Base-by-base conservation (phyloP, 2,113 vertebrate species). In the Callopanchax toddi region DNA sequence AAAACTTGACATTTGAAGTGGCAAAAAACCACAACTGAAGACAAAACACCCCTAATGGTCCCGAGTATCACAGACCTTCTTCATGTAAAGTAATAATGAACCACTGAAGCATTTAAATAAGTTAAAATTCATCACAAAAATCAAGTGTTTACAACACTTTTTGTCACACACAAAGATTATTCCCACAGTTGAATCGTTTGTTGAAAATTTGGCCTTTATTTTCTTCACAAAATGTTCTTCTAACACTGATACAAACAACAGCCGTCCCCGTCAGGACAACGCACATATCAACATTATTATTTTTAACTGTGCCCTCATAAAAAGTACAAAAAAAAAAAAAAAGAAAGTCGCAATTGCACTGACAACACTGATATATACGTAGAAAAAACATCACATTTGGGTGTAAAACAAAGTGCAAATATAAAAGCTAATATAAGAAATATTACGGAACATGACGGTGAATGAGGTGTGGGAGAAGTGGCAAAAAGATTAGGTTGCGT, bases 201-300 rank as follows among this genome's bases (percentile, higher is more conserved):
- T 78, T 83, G 51, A 79, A 84, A 82, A 86, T 68, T 62, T 57
- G 60, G 75, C 69, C 66, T 93, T 93, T 92, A 91, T 91, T 91
- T 76, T 76, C 26, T 81, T 61, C 67, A 50, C 15, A 60, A 21
- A 58, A 64, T 53, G 54, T 58, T 49, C 10, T 72, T 72, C 44
- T 71, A 52, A 87, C 78, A 91, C 72, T 67, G 50, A 88, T 86
- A 89, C 77, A 91, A 83, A 82, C 58, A 82, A 70, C 67, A 82
- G 25, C 62, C 43, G 76, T 78, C 69, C 78, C 70, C 55, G 67
- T 44, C 43, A 82, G 52, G 70, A 84, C 67, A 18, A 39, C 12
- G 48, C 50, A 83, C 58, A 32, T 7, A 79, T 67, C 21, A 49
- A 39, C 56, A 74, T 54, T 44, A 62, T 18, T 42, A 74, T 65